Percentiles rank a stretch among this genome's conserved stretches.
phyloP scores from a whole-genome alignment of 92 coral and sea anemone species.

The Heliopora coerulea region DNA sequence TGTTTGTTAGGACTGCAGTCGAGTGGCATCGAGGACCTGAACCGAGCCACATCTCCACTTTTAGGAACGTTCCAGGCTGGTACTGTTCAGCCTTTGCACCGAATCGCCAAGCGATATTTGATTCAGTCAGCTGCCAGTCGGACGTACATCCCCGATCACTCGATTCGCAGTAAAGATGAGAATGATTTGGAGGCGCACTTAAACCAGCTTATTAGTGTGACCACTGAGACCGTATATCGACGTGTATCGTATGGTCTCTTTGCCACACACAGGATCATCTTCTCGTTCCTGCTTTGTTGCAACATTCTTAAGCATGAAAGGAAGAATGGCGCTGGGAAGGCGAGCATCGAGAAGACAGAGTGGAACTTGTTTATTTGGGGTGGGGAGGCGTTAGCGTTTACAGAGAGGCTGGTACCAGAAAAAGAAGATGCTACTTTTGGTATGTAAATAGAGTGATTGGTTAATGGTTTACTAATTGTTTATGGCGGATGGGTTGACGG shows the following conservation, averaged over 20 bases:
- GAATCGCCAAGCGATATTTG: constrained; percentile 6
- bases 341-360: constrained; percentile 64
- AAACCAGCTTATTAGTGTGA: constrained; percentile 66
- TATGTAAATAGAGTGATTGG: too few relatives aligned
- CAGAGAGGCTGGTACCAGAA: constrained; percentile 67
- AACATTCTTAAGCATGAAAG: constrained; percentile 64
- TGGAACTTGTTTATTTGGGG: constrained; percentile 92
- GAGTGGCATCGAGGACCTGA: neutral
- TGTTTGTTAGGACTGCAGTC: constrained; percentile 67
- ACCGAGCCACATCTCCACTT: constrained; percentile 10
- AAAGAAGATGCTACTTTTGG: constrained; percentile 45
- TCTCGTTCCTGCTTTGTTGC: constrained; percentile 86
- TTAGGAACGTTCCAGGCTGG: constrained; percentile 84
- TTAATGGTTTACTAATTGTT: too few relatives aligned
- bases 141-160: neutral
- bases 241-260: constrained; percentile 83
- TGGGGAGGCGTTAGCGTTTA: constrained; percentile 75
- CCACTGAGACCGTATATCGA: constrained; percentile 87
- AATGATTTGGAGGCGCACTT: constrained; percentile 70
- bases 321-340: constrained; percentile 32
- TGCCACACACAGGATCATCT: constrained; percentile 81
- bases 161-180: constrained; percentile 55
- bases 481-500: too few relatives aligned
- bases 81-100: constrained; percentile 43
- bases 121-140: neutral